A percentile compares a stretch with the other conserved stretches of the same genome.
These are phyloP conservation scores for Stomatorhinus walkeri DNA, from an alignment of 2,797 vertebrate genomes.

Conservation along the genomic window DNA sequence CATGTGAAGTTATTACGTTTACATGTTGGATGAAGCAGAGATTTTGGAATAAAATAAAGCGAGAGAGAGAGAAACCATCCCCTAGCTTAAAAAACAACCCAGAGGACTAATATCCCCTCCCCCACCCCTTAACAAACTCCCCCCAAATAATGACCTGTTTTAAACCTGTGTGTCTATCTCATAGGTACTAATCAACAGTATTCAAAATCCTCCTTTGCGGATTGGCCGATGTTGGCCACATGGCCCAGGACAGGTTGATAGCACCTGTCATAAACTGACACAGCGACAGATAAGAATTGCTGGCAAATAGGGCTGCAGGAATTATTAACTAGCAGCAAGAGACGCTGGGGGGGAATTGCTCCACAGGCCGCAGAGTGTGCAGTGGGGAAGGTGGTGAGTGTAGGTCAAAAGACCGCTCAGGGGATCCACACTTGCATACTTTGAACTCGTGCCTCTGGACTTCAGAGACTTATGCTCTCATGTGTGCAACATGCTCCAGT, in stretches of 20 bases:
- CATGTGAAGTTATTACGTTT: conserved; percentile 49
- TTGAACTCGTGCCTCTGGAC: conserved; percentile 43
- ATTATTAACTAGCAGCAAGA: conserved; percentile 80
- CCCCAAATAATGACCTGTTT: conserved; percentile 62
- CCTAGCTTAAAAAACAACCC: conserved; percentile 59
- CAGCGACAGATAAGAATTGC: conserved; percentile 85
- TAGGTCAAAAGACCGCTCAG: conserved; percentile 60
- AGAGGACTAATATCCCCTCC: conserved; percentile 40
- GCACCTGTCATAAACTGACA: conserved; percentile 95
- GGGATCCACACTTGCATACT: conserved; percentile 53
- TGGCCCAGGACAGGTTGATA: conserved; percentile 63
- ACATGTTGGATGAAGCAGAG: conserved; percentile 44
- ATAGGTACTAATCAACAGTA: conserved; percentile 66
- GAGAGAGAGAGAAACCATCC: conserved; percentile 39
- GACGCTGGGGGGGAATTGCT: conserved; percentile 55
- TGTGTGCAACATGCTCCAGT: neutral
- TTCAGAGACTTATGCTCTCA: conserved; percentile 13
- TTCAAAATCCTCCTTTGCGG: conserved; percentile 43
- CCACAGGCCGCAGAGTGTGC: conserved; percentile 39
- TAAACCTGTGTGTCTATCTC: conserved; percentile 68
- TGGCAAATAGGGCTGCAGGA: conserved; percentile 77
- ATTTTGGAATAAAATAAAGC: conserved; percentile 48
- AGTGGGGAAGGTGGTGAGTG: conserved; percentile 58
- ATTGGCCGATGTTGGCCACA: conserved; percentile 65
- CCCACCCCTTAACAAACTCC: conserved; percentile 57